These are phyloP conservation scores for Cerceris ruficornis DNA, from an alignment of 2,888 invertebrate genomes.

Conservation along the genomic window DNA sequence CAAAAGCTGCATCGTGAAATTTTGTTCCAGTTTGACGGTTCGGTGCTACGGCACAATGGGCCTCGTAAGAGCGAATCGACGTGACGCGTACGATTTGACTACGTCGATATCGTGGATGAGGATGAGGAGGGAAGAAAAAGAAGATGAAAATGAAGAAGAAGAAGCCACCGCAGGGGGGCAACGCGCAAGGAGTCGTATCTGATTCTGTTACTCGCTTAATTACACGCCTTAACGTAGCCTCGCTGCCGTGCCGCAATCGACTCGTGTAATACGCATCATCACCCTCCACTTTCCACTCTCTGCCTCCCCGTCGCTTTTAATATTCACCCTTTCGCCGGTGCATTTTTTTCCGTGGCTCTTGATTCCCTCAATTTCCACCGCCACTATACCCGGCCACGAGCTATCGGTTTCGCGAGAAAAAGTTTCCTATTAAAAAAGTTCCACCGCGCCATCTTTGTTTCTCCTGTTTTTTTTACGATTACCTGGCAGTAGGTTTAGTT, in stretches of 20 bases:
- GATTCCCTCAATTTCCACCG: constrained; percentile 47
- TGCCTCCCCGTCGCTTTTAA: constrained; percentile 57
- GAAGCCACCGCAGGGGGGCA: constrained; percentile 68
- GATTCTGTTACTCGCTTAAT: constrained; percentile 80
- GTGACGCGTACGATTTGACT: constrained; percentile 55
- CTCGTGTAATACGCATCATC: constrained; percentile 76
- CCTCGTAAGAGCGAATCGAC: constrained; percentile 44
- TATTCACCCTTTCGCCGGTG: constrained; percentile 62
- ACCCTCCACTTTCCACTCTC: constrained; percentile 66
- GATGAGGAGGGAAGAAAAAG: constrained; percentile 31
- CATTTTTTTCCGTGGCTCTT: constrained; percentile 48
- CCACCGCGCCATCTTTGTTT: no score
- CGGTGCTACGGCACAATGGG: constrained; percentile 26
- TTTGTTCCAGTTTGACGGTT: constrained; percentile 49
- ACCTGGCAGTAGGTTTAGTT: no score
- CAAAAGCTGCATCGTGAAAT: constrained; percentile 48
- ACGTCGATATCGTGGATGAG: constrained; percentile 53
- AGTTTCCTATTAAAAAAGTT: no score
- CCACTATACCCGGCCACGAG: neutral
- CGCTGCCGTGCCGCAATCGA: constrained; percentile 72
- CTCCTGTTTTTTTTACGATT: no score
- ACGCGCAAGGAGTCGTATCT: constrained; percentile 77
- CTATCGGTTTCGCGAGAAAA: no score
- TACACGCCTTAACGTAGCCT: constrained; percentile 77
- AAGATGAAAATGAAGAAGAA: constrained; percentile 59